Evolutionary conservation across 2,888 invertebrate species (phyloP), one percentile per base, ranked within the genome.

Genomic region (Microctonus brassicae): DNA sequence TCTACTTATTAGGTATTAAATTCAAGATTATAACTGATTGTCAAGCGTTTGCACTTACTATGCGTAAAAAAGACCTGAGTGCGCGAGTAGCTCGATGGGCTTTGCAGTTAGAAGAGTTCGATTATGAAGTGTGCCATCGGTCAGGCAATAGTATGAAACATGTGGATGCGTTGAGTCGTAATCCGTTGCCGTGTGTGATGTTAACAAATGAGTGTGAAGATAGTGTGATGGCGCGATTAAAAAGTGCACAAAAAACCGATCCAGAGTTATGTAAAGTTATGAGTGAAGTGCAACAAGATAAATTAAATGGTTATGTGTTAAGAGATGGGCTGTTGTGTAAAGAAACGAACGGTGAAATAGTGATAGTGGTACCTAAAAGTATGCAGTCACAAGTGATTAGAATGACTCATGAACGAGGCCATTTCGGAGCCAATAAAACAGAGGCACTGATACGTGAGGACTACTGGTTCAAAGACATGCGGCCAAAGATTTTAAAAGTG

Each of bases 1-100:
- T 75, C 2, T 76, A 77, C 61, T 53, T 78, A 13, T 26, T 77
- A 24, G 73, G 69, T 5, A 63, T 74, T n/a, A 26, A 52, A 57
- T 76, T 77, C 61, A 75, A 70, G 53, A 76, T 75, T 57, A 69
- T 76, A 10, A 77, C 77, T 2, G 78, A 77, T 42, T 78, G 77
- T 42, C 55, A 70, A 29, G 75, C 76, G 0, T 71, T 77, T 39
- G 52, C 69, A 10, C 47, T 65, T 39, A 77, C 72, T 0, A 70
- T 76, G 68, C 64, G 39, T 5, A 78, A 76, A 61, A 73, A 73
- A 69, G 73, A 76, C 24, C 36, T 72, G 33, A 63, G 63, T 61
- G 13, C 62, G n/a, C 68, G 71, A 69, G 69, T 78, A 6, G 76
- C 76, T 6, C 65, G 75, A 39, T 77, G 76, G 76, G 75, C 74